These are phyloP conservation scores for Lepidurus apus DNA, from an alignment of 1,140 invertebrate genomes.

Conservation along the genomic window DNA sequence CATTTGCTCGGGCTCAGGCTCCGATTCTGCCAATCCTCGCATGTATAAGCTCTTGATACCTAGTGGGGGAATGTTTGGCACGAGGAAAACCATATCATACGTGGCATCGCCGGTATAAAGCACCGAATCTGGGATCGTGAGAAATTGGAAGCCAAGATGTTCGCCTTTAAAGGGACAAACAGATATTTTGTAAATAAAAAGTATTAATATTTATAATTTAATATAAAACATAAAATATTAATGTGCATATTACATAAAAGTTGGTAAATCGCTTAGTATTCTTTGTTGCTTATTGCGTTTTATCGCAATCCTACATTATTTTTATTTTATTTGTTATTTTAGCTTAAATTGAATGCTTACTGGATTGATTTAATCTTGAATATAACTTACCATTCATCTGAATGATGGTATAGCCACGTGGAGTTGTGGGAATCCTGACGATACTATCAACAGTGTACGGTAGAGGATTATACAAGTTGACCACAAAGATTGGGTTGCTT, in stretches of 20 bases:
- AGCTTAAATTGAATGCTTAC: background rate
- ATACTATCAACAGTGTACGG: constrained; percentile 29
- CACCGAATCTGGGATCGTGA: constrained; percentile 39
- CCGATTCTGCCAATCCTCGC: background rate
- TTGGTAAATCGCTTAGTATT: too few species aligned
- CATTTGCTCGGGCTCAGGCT: background rate
- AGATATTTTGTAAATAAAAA: background rate
- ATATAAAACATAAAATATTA: too few species aligned
- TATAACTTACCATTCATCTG: constrained; percentile 37
- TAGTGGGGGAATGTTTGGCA: constrained; percentile 33
- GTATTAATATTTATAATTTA: too few species aligned
- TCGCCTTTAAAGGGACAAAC: constrained; percentile 19
- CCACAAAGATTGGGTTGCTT: constrained; percentile 42
- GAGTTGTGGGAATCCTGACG: constrained; percentile 40
- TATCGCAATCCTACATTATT: too few species aligned
- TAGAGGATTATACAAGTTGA: constrained; percentile 51
- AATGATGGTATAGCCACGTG: constrained; percentile 38
- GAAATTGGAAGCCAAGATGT: constrained; percentile 36
- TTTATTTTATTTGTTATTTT: background rate
- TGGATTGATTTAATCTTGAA: background rate
- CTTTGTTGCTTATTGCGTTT: too few species aligned
- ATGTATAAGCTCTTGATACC: constrained; percentile 31
- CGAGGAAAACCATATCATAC: constrained; percentile 39
- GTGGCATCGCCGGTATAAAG: constrained; percentile 37
- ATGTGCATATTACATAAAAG: background rate